Evolutionary conservation across 2,888 invertebrate genomes (phyloP).

Genomic region (Ichneumoninae sp.): DNA sequence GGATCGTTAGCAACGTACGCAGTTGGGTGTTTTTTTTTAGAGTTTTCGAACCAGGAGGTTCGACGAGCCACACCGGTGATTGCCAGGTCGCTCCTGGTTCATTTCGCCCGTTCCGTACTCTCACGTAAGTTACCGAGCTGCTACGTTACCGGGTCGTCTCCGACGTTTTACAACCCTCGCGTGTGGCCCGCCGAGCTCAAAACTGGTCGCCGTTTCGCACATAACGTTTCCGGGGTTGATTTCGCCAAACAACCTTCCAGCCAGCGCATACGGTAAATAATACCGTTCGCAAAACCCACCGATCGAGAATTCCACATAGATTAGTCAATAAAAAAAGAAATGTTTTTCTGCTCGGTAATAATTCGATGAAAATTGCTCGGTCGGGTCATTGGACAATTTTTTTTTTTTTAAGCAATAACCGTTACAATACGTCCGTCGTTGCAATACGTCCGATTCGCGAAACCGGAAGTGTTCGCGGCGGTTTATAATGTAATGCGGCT

Average conservation of each 20-base stretch:
- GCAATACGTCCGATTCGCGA: slow-evolving; percentile 19
- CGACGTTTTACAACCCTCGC: slow-evolving; percentile 73
- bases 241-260: slow-evolving; percentile 29
- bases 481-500: slow-evolving; percentile 21
- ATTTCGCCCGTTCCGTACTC: slow-evolving; percentile 52
- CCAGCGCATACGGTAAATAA: background rate
- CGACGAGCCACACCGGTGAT: slow-evolving; percentile 53
- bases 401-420: slow-evolving; percentile 30
- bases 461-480: slow-evolving; percentile 6
- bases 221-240: slow-evolving; percentile 55
- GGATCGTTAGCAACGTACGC: slow-evolving; percentile 73
- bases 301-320: no score
- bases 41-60: slow-evolving; percentile 34
- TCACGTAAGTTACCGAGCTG: slow-evolving; percentile 6
- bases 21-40: slow-evolving; percentile 37
- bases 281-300: no score
- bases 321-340: background rate
- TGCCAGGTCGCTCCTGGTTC: slow-evolving; percentile 24
- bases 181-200: slow-evolving; percentile 73
- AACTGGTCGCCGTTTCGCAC: slow-evolving; percentile 66
- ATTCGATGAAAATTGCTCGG: slow-evolving; percentile 3
- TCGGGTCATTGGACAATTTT: slow-evolving; percentile 24
- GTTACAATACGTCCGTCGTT: no score
- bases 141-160: slow-evolving; percentile 39
- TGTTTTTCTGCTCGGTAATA: background rate